A percentile compares a stretch with the other conserved stretches of the same genome.
Evolutionary conservation across 2,113 vertebrate genomes (phyloP).

Genomic region (Mirza zaza): DNA sequence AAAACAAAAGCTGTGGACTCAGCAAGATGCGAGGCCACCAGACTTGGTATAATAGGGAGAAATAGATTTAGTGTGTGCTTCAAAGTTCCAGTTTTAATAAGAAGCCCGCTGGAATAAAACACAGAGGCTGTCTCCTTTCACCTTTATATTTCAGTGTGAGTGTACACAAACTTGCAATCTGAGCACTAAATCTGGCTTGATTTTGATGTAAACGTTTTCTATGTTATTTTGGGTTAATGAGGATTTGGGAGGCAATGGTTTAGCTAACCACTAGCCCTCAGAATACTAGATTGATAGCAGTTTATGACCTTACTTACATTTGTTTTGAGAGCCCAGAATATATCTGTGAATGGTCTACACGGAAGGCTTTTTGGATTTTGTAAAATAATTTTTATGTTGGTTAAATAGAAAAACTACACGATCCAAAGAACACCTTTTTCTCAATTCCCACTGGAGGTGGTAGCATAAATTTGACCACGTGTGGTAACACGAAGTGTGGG

Average conservation of each 20-base stretch:
- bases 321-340: background rate
- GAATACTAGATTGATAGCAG: too few relatives aligned
- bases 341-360: background rate
- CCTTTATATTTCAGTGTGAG: background rate
- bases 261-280: background rate
- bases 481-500: background rate
- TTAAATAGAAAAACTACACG: background rate
- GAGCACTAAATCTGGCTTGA: background rate
- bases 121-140: background rate
- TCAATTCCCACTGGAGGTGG: background rate
- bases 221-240: background rate
- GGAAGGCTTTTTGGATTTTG: background rate
- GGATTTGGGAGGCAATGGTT: background rate
- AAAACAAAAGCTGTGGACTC: background rate
- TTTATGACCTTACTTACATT: background rate
- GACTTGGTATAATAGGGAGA: background rate
- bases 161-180: background rate
- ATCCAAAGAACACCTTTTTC: background rate
- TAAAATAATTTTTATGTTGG: background rate
- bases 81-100: background rate
- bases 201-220: background rate
- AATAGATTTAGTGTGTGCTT: background rate
- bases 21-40: background rate
- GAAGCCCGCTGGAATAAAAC: background rate
- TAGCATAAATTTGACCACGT: rapidly evolving